These are phyloP conservation scores for Nycteola revayana DNA, from an alignment of 2,888 invertebrate genomes.

Conservation along the genomic window DNA sequence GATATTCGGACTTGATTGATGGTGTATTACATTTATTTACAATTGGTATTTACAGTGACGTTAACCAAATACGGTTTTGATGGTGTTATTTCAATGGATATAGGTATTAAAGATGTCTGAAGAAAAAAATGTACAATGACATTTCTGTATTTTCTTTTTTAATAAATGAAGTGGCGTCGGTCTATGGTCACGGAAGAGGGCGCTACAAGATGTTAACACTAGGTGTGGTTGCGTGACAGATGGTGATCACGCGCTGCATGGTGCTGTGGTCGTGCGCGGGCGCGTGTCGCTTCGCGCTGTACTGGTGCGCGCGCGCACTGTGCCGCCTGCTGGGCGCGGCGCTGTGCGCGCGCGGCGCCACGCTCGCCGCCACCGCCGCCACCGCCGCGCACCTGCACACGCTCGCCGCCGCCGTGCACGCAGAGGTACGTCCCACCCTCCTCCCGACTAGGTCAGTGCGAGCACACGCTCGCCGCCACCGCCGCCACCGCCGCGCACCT, in stretches of 20 bases:
- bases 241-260: slow-evolving; percentile 73
- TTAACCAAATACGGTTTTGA: no score
- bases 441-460: slow-evolving; percentile 4
- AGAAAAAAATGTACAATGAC: no score
- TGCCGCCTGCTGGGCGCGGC: slow-evolving; percentile 44
- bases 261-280: slow-evolving; percentile 52
- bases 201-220: no score
- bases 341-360: slow-evolving; percentile 48
- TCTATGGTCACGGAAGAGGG: no score
- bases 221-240: slow-evolving; percentile 38
- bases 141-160: no score
- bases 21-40: no score
- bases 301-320: slow-evolving; percentile 57
- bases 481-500: slow-evolving; percentile 37
- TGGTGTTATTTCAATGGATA: no score
- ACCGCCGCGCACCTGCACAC: slow-evolving; percentile 86
- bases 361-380: slow-evolving; percentile 79
- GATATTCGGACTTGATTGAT: no score
- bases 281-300: slow-evolving; percentile 47
- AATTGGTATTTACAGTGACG: no score
- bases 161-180: no score
- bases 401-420: slow-evolving; percentile 78
- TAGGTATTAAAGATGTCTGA: no score
- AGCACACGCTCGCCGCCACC: slow-evolving; percentile 39
- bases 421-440: slow-evolving; percentile 33